phyloP scores from a whole-genome alignment of 2,797 vertebrate species.

The Emydoidea blandingii region DNA sequence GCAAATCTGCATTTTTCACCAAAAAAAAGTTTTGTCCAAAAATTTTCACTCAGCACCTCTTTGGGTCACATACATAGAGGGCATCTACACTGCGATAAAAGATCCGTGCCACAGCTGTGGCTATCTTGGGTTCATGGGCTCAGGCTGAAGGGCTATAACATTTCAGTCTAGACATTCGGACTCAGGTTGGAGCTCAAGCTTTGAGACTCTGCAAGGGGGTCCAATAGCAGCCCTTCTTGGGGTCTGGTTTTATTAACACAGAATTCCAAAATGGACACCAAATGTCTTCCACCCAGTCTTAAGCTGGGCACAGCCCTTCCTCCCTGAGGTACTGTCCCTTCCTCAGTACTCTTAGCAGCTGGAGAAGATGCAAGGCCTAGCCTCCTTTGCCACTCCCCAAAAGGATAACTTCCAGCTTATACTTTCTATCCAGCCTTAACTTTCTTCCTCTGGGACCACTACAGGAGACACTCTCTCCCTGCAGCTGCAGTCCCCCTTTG shows the following conservation, averaged over 20 bases:
- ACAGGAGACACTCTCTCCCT: too few species aligned
- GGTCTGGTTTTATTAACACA: neutral
- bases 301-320: too few species aligned
- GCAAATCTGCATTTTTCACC: neutral
- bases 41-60: neutral
- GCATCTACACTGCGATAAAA: neutral
- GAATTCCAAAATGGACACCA: neutral
- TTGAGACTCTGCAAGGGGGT: neutral
- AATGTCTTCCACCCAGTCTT: too few species aligned
- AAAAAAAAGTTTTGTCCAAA: neutral
- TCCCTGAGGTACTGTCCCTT: too few species aligned
- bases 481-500: too few species aligned
- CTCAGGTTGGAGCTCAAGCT: neutral
- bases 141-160: neutral
- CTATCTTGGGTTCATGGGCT: neutral
- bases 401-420: neutral
- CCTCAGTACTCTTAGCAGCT: too few species aligned
- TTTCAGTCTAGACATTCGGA: neutral
- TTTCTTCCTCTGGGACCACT: too few species aligned
- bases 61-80: too few species aligned
- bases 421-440: neutral
- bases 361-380: too few species aligned
- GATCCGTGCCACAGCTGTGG: neutral
- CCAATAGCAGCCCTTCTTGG: neutral
- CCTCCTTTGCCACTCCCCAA: too few species aligned